Conservation (phyloP, 2,797 vertebrate genomes). For the Miichthys miiuy region DNA sequence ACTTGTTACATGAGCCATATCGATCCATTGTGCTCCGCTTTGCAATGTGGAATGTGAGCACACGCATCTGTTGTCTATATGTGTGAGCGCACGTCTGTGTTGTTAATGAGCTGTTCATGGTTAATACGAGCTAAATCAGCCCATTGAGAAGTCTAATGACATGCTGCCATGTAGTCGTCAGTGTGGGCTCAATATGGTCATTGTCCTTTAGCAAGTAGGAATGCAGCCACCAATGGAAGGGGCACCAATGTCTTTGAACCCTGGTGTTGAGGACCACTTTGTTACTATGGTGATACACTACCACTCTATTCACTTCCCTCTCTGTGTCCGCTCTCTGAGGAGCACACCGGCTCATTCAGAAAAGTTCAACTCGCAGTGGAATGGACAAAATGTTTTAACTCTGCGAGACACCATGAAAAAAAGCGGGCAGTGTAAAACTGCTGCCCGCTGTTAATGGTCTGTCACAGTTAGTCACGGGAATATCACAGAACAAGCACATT, state of each 20-base stretch:
- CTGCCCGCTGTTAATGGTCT: constrained; percentile 11
- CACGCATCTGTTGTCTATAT: constrained; percentile 43
- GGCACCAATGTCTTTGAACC: constrained; percentile 76
- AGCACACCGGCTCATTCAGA: constrained; percentile 64
- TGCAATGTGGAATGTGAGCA: constrained; percentile 22
- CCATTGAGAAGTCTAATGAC: constrained; percentile 80
- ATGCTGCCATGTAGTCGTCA: constrained; percentile 76
- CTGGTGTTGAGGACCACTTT: constrained; percentile 69
- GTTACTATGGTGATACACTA: constrained; percentile 72
- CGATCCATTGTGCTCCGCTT: constrained; percentile 54
- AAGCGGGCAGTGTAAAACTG: neutral
- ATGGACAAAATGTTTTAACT: constrained; percentile 29
- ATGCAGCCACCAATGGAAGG: constrained; percentile 71
- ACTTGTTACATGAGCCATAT: constrained; percentile 54
- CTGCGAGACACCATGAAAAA: constrained; percentile 9
- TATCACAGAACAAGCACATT: constrained; percentile 1
- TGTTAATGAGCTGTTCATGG: constrained; percentile 63
- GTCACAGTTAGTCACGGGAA: constrained; percentile 10
- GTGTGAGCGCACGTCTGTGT: constrained; percentile 17
- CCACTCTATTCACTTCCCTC: constrained; percentile 50
- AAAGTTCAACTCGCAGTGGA: constrained; percentile 38
- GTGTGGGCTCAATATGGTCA: constrained; percentile 82
- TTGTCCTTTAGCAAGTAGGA: constrained; percentile 78
- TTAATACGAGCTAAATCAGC: constrained; percentile 80
- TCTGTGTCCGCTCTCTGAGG: constrained; percentile 18